Percentiles rank a stretch among this genome's conserved stretches.
phyloP scores from a whole-genome alignment of 2,797 vertebrate species.

The Caiman crocodilus region DNA sequence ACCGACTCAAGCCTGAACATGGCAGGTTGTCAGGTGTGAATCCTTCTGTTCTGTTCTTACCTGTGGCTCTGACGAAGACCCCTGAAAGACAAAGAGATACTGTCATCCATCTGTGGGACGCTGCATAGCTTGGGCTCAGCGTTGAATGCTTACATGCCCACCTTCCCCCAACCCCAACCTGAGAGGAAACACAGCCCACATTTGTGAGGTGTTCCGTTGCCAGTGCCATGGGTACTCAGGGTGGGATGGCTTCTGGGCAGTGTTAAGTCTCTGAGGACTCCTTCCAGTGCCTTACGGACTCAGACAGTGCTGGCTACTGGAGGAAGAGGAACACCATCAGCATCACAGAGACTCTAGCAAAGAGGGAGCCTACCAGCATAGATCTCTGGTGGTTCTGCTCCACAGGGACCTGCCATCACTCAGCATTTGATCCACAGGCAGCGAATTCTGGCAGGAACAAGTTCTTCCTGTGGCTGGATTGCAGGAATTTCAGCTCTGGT shows the following conservation, averaged over 20 bases:
- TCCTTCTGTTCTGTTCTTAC: background rate
- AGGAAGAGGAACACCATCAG: too few relatives aligned
- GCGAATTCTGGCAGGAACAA: background rate
- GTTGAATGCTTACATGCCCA: background rate
- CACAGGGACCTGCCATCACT: accelerated
- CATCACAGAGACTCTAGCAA: too few relatives aligned
- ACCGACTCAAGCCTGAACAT: too few relatives aligned
- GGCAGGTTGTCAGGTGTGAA: too few relatives aligned
- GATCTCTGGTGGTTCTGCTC: too few relatives aligned
- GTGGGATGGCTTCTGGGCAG: background rate
- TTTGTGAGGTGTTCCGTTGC: background rate
- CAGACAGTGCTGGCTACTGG: background rate
- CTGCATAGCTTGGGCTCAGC: background rate
- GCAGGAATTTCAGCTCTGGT: background rate
- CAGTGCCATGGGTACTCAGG: background rate
- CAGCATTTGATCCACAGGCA: background rate
- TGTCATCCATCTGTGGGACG: background rate
- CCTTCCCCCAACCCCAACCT: background rate
- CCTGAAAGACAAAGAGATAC: conserved; percentile 25
- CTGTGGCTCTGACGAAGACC: background rate
- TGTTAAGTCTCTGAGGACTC: background rate
- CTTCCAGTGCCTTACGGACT: background rate
- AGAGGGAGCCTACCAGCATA: too few relatives aligned
- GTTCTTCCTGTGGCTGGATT: background rate
- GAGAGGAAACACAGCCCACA: too few relatives aligned